Conservation (phyloP, 2,797 vertebrate species). For the Sternotherus odoratus region DNA sequence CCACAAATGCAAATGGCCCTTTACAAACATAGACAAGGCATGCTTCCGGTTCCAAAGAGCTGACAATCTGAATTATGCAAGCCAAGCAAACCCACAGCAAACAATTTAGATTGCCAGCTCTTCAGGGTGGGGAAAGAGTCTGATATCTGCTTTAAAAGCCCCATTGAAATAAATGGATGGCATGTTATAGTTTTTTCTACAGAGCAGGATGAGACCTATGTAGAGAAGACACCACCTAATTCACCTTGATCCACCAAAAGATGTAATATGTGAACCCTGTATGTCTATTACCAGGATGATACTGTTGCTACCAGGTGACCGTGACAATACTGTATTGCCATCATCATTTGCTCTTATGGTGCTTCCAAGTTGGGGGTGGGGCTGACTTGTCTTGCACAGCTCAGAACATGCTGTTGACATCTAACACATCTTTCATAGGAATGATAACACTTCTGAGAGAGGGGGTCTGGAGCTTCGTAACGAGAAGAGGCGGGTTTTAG, state of each 20-base stretch:
- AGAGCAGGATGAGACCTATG: neutral
- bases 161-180: constrained; percentile 22
- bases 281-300: neutral
- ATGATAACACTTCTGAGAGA: neutral
- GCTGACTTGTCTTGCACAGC: constrained; percentile 57
- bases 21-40: constrained; percentile 39
- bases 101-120: neutral
- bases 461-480: neutral
- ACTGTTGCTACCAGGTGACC: neutral
- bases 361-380: constrained; percentile 68
- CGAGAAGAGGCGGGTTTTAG: neutral
- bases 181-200: neutral
- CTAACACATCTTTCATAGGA: constrained; percentile 9
- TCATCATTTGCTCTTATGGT: neutral
- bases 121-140: neutral
- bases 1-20: constrained; percentile 45
- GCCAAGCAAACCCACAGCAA: constrained; percentile 26
- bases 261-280: neutral
- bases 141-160: neutral
- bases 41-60: neutral
- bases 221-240: neutral
- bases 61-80: constrained; percentile 28
- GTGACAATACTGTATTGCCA: constrained; percentile 14
- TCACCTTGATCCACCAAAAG: neutral
- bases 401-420: neutral